Base-by-base conservation (phyloP, 2,797 vertebrate species). In the Muscicapa comitata region DNA sequence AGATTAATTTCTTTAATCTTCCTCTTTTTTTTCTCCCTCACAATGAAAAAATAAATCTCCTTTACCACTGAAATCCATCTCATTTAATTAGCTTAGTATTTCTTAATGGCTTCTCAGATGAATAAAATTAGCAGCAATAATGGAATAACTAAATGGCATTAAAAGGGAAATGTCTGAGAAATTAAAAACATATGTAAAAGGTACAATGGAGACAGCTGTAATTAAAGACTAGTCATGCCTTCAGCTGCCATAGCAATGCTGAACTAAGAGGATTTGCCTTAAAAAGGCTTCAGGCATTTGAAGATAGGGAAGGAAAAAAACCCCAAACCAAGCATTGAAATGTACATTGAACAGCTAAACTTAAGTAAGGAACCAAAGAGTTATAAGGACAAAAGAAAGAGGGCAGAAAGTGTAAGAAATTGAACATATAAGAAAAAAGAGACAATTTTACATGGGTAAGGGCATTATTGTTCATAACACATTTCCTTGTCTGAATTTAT, bases 261-360 rank as follows among this genome's bases (percentile, higher is more conserved):
- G 47, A 90, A 81, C 20, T 81, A 94, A 86, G 43, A 89, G 53
- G 72, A 86, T 96, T 93, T 95, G 78, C 59, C 78, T 95, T 72
- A 68, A 35, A 76, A 88, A 73, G 18, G 5, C 45, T 93, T 92
- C 42, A 78, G 48, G 19, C 15, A 58, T 79, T 74, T 65, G n/a
- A 72, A 65, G 31, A 35, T 3, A 59, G 3, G 9, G 6, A 66
- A 57, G 13, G 9, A 47, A 59, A 71, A 76, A 73, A 57, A 10
- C 0, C 1, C 16, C 9, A 37, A 48, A 7, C 5, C 15, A 63
- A 28, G 2, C 4, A 7, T 16, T 67, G 33, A 86, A 80, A 73
- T 35, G 6, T 38, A 38, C 1, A 2, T 4, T 47, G 73, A 90
- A 84, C n/a, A 15, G 10, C 38, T 71, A 48, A 90, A 90, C 72